Base-by-base conservation (phyloP, 2,113 vertebrate genomes). In the Oenanthe oenanthe region DNA sequence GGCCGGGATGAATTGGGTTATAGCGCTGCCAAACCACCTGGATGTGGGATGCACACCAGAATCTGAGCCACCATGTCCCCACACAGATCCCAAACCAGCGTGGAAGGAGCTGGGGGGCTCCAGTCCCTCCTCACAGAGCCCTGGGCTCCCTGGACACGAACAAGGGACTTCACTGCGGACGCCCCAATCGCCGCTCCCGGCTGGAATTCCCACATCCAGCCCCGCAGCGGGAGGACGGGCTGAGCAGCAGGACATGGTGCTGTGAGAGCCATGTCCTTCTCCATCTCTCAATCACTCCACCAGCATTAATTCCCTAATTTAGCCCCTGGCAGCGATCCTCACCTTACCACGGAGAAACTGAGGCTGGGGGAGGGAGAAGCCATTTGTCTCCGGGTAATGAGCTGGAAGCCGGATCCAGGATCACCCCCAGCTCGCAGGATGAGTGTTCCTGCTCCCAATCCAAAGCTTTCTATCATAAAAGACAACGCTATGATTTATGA, bases 321-420 rank as follows among this genome's bases (percentile, higher is more conserved):
- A 83, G 85, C 91, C 92, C 19, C 90, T 83, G 95, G 94, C 92
- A 73, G 53, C 18, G 0, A 88, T 90, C 63, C 92, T 88, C 92
- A 83, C 90, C 85, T 85, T 60, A 56, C 21, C 17, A 58, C 0
- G 0, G 76, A 82, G 88, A 88, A 90, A 87, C 58, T 60, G 90
- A 76, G 93, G 89, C 72, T 19, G 72, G 68, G 54, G 36, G 70
- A 70, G 74, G 65, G 79, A 89, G 78, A 93, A 60, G 78, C 22
- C 71, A 82, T 91, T 91, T 82, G 74, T 94, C 88, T 93, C 62
- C 1, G 1, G 4, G 60, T 56, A 82, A 89, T 4, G 74, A 93
- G 90, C 95, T 92, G 88, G 89, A 68, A 88, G 65, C 5, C 1
- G 1, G 66, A 56, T 67, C 81, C 89, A 45, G 92, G 40, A 17